phyloP scores from a whole-genome alignment of 2,113 vertebrate species.

The Etheostoma cragini region DNA sequence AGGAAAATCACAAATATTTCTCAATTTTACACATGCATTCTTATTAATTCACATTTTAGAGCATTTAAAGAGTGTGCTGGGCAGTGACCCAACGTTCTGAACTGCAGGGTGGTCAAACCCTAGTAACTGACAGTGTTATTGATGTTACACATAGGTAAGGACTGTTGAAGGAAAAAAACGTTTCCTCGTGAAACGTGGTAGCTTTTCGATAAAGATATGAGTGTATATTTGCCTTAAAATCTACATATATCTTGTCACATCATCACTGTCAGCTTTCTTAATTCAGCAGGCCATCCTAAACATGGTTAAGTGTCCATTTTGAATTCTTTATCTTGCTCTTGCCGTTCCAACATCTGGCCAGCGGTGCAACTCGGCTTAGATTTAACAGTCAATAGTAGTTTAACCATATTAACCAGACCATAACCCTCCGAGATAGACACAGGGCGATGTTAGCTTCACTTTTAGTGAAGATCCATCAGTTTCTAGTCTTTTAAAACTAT shows the following conservation, averaged over 20 bases:
- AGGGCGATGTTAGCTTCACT: neutral
- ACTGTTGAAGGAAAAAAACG: neutral
- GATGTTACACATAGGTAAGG: neutral
- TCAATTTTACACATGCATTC: neutral
- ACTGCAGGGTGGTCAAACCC: neutral
- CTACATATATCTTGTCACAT: neutral
- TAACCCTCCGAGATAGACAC: neutral
- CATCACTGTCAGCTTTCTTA: neutral
- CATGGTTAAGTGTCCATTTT: slow-evolving; percentile 75
- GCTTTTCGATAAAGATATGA: neutral
- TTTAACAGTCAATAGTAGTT: neutral
- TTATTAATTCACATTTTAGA: neutral
- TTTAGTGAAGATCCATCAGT: neutral
- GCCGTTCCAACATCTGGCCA: slow-evolving; percentile 79
- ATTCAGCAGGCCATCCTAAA: slow-evolving; percentile 10
- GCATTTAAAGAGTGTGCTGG: neutral
- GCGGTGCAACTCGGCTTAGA: slow-evolving; percentile 45
- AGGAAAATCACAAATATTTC: neutral
- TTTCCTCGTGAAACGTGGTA: neutral
- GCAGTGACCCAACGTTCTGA: neutral
- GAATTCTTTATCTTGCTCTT: slow-evolving; percentile 55
- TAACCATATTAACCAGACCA: neutral
- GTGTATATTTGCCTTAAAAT: neutral
- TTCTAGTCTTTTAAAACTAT: neutral
- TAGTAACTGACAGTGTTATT: too few relatives aligned